These are phyloP conservation scores for Ptyas mucosa DNA, from an alignment of 2,113 vertebrate genomes.

Conservation along the genomic window DNA sequence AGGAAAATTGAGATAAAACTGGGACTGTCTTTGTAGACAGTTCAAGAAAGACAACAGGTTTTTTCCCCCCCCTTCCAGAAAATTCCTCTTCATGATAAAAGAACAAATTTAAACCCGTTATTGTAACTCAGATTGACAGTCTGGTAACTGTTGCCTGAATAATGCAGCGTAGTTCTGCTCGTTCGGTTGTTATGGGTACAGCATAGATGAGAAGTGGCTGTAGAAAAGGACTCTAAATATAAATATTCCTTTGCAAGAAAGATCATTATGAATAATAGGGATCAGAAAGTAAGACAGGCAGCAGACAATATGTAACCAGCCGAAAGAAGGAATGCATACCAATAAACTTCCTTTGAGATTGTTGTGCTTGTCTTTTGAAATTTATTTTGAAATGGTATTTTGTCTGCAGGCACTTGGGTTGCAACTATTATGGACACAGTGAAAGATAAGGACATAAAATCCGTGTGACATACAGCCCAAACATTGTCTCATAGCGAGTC, in stretches of 20 bases:
- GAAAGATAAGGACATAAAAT: neutral
- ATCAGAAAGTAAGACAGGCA: neutral
- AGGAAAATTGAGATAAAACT: neutral
- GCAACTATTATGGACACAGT: neutral
- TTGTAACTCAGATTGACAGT: constrained; percentile 40
- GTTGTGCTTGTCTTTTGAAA: neutral
- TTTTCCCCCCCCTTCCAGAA: constrained; percentile 21
- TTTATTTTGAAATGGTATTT: neutral
- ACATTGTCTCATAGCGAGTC: neutral
- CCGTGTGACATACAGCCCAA: too few species aligned
- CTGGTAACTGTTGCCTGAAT: constrained; percentile 47
- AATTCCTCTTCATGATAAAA: constrained; percentile 30
- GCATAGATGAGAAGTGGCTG: constrained; percentile 26
- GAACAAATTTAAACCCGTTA: constrained; percentile 51
- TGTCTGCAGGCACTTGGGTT: neutral
- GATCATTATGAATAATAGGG: constrained; percentile 11
- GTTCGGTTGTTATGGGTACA: constrained; percentile 57
- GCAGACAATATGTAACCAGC: neutral
- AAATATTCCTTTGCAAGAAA: constrained; percentile 43
- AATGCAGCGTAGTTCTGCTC: constrained; percentile 41
- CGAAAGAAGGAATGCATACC: neutral
- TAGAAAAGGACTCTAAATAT: constrained; percentile 57
- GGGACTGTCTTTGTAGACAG: neutral
- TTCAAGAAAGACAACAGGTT: neutral
- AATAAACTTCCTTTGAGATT: neutral